Conservation (phyloP, 2,797 vertebrate species). For the Lagorchestes hirsutus region DNA sequence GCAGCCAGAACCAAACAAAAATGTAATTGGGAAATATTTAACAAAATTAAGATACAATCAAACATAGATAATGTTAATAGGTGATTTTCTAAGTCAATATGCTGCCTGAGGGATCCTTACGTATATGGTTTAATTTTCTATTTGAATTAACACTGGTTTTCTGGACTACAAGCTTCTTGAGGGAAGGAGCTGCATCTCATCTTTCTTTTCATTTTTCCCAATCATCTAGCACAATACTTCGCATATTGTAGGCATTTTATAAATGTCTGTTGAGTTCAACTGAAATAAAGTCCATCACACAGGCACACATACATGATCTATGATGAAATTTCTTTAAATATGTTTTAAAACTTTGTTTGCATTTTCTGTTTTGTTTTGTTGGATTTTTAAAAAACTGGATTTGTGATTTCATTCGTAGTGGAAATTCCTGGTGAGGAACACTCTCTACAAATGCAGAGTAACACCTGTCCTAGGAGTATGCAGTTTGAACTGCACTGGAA, state of each 20-base stretch:
- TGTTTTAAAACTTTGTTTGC: neutral
- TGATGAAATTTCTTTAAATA: neutral
- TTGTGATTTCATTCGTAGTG: neutral
- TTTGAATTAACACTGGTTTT: neutral
- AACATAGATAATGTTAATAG: neutral
- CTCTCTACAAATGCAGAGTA: neutral
- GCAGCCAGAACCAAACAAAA: neutral
- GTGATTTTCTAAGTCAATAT: neutral
- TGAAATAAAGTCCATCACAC: neutral
- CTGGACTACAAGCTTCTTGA: neutral
- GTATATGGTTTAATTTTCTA: neutral
- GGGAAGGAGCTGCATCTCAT: neutral
- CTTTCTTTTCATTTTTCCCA: neutral
- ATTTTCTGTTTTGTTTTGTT: neutral
- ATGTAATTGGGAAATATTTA: neutral
- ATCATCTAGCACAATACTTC: neutral
- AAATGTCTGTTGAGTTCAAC: constrained; percentile 21
- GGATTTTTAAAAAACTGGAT: neutral
- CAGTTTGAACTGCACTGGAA: neutral
- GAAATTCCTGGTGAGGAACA: neutral
- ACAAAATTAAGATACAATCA: neutral
- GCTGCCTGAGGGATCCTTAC: neutral
- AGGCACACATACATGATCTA: neutral
- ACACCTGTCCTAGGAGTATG: neutral
- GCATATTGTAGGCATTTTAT: constrained; percentile 11